Conservation (phyloP, 2,888 invertebrate genomes). For the Melieria omissa region DNA sequence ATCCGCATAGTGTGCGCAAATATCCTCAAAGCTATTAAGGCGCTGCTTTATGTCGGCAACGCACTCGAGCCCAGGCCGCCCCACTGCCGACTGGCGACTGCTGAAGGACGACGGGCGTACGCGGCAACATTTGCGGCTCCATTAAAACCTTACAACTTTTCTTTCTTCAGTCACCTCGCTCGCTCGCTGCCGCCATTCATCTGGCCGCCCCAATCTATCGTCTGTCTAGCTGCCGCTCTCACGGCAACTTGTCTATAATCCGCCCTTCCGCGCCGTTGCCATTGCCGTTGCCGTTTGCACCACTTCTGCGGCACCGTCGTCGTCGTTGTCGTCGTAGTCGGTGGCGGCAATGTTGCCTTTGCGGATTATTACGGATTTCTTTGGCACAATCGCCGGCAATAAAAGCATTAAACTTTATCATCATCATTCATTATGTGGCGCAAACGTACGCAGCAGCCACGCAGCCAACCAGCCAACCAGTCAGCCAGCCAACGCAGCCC, state of each 20-base stretch:
- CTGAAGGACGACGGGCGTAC: background rate
- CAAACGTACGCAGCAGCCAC: no score
- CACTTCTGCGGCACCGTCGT: background rate
- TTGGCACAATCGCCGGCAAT: conserved; percentile 57
- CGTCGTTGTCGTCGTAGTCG: background rate
- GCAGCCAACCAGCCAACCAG: no score
- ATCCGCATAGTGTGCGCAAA: background rate
- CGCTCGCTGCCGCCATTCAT: background rate
- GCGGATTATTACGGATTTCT: conserved; percentile 60
- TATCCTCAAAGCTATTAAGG: conserved; percentile 28
- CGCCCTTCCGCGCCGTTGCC: background rate
- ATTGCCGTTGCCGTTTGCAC: background rate
- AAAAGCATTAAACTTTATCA: conserved; percentile 60
- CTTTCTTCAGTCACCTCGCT: background rate
- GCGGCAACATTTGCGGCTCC: background rate
- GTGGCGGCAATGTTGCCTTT: conserved; percentile 53
- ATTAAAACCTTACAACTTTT: background rate
- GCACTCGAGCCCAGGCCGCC: background rate
- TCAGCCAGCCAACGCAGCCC: background rate
- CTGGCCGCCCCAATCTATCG: background rate
- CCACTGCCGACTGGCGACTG: background rate
- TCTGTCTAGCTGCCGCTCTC: background rate
- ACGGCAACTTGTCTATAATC: background rate
- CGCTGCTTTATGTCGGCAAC: conserved; percentile 13
- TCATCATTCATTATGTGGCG: conserved; percentile 56